phyloP scores from a whole-genome alignment of 2,888 invertebrate species.

The Margaritifera margaritifera region DNA sequence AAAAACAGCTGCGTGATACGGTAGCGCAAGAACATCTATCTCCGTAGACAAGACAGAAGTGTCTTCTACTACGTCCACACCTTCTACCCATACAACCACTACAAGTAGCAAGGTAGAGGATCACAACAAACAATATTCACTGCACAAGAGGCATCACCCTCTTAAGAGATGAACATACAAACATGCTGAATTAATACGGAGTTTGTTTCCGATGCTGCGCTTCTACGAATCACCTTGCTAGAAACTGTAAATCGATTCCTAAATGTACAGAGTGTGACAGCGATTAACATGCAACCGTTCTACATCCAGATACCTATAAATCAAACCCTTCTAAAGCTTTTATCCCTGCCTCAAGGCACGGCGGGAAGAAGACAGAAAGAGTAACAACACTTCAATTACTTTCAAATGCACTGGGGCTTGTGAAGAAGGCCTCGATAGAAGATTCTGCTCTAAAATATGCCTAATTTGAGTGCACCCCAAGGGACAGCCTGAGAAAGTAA shows the following conservation, averaged over 20 bases:
- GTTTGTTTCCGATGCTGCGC: constrained; percentile 10
- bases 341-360: not conserved
- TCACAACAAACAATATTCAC: too few species aligned
- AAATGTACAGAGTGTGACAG: constrained; percentile 6
- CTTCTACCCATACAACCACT: too few species aligned
- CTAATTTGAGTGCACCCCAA: not conserved
- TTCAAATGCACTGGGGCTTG: constrained; percentile 13
- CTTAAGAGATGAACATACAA: not conserved
- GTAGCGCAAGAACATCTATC: too few species aligned
- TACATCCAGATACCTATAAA: not conserved
- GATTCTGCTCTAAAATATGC: constrained; percentile 20
- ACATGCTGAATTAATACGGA: constrained; percentile 6
- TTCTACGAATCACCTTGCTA: not conserved
- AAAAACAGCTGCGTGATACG: too few species aligned
- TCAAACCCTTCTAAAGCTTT: not conserved
- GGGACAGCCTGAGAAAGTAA: not conserved
- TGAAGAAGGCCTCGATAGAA: constrained; percentile 3
- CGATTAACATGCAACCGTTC: constrained; percentile 3
- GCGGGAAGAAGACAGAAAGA: constrained; percentile 10
- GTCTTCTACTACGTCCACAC: too few species aligned
- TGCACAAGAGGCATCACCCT: constrained; percentile 6
- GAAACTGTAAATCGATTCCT: not conserved
- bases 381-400: not conserved
- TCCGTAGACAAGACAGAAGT: too few species aligned
- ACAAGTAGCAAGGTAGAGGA: too few species aligned